Percentiles rank a stretch among this genome's conserved stretches.
Evolutionary conservation across 2,797 vertebrate genomes (phyloP).

Genomic region (Sardinella longiceps): DNA sequence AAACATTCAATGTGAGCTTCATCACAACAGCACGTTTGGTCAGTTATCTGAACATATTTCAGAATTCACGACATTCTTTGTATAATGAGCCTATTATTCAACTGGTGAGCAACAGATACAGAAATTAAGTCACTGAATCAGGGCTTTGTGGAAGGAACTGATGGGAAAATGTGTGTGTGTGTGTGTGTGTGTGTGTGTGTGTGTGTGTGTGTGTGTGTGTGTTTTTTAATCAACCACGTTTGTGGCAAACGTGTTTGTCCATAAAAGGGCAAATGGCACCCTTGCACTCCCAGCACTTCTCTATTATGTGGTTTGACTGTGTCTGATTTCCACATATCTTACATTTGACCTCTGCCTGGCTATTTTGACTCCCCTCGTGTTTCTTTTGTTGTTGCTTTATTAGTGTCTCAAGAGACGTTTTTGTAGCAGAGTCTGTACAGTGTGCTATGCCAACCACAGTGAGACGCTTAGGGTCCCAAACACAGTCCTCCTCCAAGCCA

Average conservation of each 20-base stretch:
- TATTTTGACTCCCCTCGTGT: neutral
- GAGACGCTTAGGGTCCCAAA: constrained; percentile 58
- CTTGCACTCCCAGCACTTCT: constrained; percentile 57
- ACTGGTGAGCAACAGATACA: too few species aligned
- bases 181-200: too few species aligned
- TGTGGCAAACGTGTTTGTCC: constrained; percentile 52
- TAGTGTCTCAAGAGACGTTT: constrained; percentile 48
- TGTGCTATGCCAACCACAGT: constrained; percentile 55
- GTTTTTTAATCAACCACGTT: neutral
- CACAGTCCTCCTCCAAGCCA: constrained; percentile 57
- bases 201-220: too few species aligned
- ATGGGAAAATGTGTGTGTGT: neutral
- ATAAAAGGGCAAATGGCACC: constrained; percentile 56
- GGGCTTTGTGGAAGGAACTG: neutral
- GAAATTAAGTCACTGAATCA: too few species aligned
- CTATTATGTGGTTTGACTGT: constrained; percentile 37
- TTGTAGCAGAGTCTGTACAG: constrained; percentile 43
- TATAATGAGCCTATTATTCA: too few species aligned
- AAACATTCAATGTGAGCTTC: too few species aligned
- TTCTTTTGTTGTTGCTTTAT: constrained; percentile 43
- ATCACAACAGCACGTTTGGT: too few species aligned
- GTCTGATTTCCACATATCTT: constrained; percentile 45
- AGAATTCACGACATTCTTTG: too few species aligned
- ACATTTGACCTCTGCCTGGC: constrained; percentile 28
- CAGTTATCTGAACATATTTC: too few species aligned